These are phyloP conservation scores for Cheilinus undulatus DNA, from an alignment of 2,113 vertebrate species.

Conservation along the genomic window DNA sequence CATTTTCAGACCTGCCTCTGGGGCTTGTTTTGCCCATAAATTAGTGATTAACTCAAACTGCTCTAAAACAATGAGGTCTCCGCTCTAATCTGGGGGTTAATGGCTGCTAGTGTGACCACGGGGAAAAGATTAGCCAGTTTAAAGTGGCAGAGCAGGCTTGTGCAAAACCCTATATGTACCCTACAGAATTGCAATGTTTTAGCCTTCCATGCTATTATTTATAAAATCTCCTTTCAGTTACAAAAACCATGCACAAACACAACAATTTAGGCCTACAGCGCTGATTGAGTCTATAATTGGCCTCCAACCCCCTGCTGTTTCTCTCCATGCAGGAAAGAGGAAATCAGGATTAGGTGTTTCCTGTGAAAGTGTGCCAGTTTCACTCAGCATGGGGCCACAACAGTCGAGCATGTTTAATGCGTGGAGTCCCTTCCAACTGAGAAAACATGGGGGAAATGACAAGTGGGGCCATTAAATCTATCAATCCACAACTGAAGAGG, in stretches of 20 bases:
- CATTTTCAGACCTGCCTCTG: slow-evolving; percentile 59
- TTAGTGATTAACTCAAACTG: slow-evolving; percentile 83
- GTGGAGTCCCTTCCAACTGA: slow-evolving; percentile 13
- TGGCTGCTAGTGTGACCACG: slow-evolving; percentile 76
- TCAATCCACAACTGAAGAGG: slow-evolving; percentile 19
- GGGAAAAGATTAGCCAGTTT: slow-evolving; percentile 81
- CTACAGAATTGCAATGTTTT: slow-evolving; percentile 22
- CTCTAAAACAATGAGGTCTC: slow-evolving; percentile 81
- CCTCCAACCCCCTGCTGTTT: slow-evolving; percentile 47
- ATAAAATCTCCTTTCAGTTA: slow-evolving; percentile 20
- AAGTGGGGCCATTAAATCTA: slow-evolving; percentile 42
- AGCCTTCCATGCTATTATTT: slow-evolving; percentile 37
- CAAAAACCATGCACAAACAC: slow-evolving; percentile 11
- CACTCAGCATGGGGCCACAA: slow-evolving; percentile 45
- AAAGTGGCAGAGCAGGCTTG: slow-evolving; percentile 60
- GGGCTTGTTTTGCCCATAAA: slow-evolving; percentile 81
- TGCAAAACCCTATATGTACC: slow-evolving; percentile 38
- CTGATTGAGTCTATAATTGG: slow-evolving; percentile 87
- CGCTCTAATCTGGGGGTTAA: slow-evolving; percentile 72
- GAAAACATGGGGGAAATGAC: slow-evolving; percentile 32
- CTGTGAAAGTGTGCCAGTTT: slow-evolving; percentile 68
- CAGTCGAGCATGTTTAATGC: slow-evolving; percentile 49
- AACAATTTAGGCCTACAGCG: slow-evolving; percentile 86
- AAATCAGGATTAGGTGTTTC: slow-evolving; percentile 75
- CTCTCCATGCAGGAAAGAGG: slow-evolving; percentile 63